Evolutionary conservation across 2,888 invertebrate genomes (phyloP), one percentile per base, ranked within the genome.

Genomic region (Athalia cordata): DNA sequence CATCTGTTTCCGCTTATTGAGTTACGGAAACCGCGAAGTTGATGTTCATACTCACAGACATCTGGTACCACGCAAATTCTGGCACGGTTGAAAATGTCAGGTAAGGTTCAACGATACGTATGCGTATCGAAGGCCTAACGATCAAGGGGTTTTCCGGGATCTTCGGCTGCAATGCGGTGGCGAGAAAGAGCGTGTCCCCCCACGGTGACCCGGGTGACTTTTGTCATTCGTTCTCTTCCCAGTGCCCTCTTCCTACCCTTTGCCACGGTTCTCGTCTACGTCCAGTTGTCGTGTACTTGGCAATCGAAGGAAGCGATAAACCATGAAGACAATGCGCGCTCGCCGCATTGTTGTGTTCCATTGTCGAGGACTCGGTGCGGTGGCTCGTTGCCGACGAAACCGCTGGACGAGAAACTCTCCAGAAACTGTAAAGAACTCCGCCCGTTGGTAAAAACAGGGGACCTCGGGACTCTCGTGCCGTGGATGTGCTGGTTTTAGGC

Each of bases 231-330:
- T 29, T 29, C 29, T 29, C 29, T 29, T 29, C 29, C 29, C 29
- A 29, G 0, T 29, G 29, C 29, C 55, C 75, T 52, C 64, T 61
- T 62, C 52, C 13, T 62, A 50, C 49, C 49, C 15, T 11, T 57
- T 57, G 57, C 72, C 52, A 15, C 47, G 72, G 49, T 50, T 64
- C 62, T 75, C 75, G 75, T 61, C 75, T 45, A 75, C 50, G 75
- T 75, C 75, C 75, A 75, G 75, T 75, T 75, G 75, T 62, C 85
- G 86, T 86, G 87, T 86, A 85, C 86, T 87, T 86, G 87, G 88
- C 87, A 87, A 87, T 87, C 87, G 87, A 86, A 86, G 85, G 86
- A 84, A 87, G 85, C 87, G 87, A 87, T 87, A 87, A 87, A 87
- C 88, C 85, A 87, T 86, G 86, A 88, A 88, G 88, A 87, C 88